Conservation (phyloP, 1,140 invertebrate genomes). For the Calephelis nemesis region DNA sequence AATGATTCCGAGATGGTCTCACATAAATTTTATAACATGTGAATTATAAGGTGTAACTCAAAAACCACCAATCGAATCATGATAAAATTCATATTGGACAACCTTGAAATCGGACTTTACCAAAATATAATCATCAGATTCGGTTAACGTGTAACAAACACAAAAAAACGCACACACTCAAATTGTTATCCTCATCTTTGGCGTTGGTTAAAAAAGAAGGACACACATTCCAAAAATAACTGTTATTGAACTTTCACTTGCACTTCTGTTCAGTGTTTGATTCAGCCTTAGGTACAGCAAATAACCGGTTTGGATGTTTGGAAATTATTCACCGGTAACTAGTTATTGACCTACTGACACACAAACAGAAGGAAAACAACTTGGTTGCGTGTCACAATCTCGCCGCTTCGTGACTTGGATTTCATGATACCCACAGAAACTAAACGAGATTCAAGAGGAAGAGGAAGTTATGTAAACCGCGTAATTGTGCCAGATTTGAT, state of each 20-base stretch:
- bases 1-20: too few relatives aligned
- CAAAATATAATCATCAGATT: too few relatives aligned
- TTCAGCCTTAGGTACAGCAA: conserved; percentile 42
- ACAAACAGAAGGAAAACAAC: conserved; percentile 70
- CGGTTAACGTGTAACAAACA: too few relatives aligned
- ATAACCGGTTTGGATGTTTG: conserved; percentile 58
- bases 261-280: conserved; percentile 13
- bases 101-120: too few relatives aligned
- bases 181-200: too few relatives aligned
- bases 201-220: too few relatives aligned
- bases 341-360: conserved; percentile 74
- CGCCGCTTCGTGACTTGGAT: conserved; percentile 14
- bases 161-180: too few relatives aligned
- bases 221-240: not conserved
- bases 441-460: conserved; percentile 18
- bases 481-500: not conserved
- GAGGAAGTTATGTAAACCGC: conserved; percentile 26
- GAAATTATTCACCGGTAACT: conserved; percentile 59
- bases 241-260: conserved; percentile 17
- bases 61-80: too few relatives aligned
- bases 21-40: too few relatives aligned
- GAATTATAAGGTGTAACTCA: too few relatives aligned
- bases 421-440: conserved; percentile 8
- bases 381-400: conserved; percentile 55
- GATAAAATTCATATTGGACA: too few relatives aligned